Evolutionary conservation across 2,113 vertebrate species (phyloP).

Genomic region (Heterochromis multidens): DNA sequence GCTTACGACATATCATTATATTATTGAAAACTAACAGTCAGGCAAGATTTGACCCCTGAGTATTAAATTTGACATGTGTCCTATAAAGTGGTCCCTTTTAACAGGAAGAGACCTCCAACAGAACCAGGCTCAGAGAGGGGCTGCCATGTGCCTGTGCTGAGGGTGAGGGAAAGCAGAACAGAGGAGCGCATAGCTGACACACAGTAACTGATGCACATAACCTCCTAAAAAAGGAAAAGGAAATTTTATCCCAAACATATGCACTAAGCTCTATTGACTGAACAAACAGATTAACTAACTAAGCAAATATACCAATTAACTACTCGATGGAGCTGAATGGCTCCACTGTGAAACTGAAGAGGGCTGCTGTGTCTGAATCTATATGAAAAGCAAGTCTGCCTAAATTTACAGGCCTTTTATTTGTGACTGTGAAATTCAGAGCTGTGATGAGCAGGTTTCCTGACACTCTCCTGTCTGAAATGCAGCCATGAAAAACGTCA

Average conservation of each 20-base stretch:
- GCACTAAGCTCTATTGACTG: background rate
- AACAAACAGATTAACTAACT: background rate
- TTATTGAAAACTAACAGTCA: no score
- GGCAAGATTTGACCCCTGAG: no score
- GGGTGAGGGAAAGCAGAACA: no score
- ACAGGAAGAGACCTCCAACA: no score
- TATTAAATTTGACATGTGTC: no score
- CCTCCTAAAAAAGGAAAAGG: no score
- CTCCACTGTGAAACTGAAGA: background rate
- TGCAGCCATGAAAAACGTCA: background rate
- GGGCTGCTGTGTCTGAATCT: background rate
- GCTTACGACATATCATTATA: no score
- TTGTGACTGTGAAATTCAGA: background rate
- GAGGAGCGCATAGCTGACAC: no score
- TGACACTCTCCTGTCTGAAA: background rate
- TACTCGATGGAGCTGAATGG: background rate
- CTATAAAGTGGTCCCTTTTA: no score
- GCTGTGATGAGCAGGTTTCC: background rate
- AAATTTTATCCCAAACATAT: rapidly evolving
- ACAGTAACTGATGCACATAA: no score
- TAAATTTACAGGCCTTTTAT: background rate
- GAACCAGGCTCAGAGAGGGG: no score
- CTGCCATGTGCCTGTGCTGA: no score
- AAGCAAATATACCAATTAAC: background rate
- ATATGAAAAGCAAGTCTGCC: background rate